Conservation (phyloP, 2,113 vertebrate genomes). For the Prinia subflava region DNA sequence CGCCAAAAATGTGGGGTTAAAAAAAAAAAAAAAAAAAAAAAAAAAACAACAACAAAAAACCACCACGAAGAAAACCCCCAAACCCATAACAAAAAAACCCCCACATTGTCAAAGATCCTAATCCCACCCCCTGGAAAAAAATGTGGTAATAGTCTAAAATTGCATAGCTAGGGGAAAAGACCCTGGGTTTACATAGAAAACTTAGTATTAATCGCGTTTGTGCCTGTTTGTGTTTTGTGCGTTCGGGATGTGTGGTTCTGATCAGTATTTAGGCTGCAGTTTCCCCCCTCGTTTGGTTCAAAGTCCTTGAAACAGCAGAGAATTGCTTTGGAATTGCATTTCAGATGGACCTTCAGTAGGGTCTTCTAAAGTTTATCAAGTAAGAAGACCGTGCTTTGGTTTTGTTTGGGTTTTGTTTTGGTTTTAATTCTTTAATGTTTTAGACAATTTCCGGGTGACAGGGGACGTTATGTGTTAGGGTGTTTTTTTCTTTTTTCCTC, state of each 20-base stretch:
- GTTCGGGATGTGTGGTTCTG: not conserved
- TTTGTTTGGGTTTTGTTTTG: not conserved
- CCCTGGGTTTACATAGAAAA: not conserved
- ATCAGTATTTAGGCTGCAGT: not conserved
- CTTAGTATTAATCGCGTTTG: not conserved
- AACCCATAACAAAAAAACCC: no score
- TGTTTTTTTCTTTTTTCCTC: not conserved
- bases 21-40: not conserved
- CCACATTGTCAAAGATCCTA: conserved; percentile 31
- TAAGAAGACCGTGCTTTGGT: not conserved
- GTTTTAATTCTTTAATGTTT: not conserved
- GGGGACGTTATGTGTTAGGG: not conserved
- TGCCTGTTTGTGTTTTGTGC: not conserved
- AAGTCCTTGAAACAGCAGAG: not conserved
- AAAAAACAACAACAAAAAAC: not conserved
- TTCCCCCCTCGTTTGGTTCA: not conserved
- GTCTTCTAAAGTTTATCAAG: conserved; percentile 11
- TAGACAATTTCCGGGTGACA: not conserved
- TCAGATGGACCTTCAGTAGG: not conserved
- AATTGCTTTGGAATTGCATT: not conserved
- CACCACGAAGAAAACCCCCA: no score
- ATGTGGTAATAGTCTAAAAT: not conserved
- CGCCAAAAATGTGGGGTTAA: conserved; percentile 28
- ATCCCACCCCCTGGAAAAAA: conserved; percentile 42
- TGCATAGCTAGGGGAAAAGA: not conserved